Evolutionary conservation across 2,797 vertebrate species (phyloP).

Genomic region (Crax fasciolata): DNA sequence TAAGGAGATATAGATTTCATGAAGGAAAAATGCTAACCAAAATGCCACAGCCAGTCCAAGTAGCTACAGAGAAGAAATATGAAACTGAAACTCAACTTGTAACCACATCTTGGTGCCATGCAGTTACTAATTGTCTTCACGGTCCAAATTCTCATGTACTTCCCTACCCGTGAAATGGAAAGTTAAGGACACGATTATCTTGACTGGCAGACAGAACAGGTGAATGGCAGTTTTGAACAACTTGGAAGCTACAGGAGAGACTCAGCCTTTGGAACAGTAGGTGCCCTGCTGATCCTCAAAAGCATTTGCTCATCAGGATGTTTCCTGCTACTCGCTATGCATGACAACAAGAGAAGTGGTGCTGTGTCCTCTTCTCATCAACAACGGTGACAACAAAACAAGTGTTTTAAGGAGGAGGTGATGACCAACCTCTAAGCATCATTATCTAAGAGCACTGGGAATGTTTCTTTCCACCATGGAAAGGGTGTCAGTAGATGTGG

Average conservation of each 20-base stretch:
- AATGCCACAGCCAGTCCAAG: conserved; percentile 16
- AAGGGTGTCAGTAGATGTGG: not conserved
- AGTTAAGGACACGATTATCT: not conserved
- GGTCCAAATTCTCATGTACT: not conserved
- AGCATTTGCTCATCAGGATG: not conserved
- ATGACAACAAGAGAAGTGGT: not conserved
- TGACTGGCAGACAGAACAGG: conserved; percentile 18
- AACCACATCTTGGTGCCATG: not conserved
- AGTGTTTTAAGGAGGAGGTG: not conserved
- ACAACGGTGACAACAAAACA: not conserved
- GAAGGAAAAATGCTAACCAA: conserved; percentile 24
- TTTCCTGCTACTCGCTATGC: not conserved
- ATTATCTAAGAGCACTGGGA: not conserved
- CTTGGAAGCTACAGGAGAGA: not conserved
- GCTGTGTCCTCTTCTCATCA: not conserved
- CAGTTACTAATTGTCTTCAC: not conserved
- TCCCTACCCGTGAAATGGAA: not conserved
- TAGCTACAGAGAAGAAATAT: not conserved
- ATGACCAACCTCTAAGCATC: not conserved
- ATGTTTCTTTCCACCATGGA: not conserved
- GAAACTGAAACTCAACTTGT: not conserved
- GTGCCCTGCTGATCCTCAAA: not conserved
- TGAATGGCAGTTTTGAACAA: conserved; percentile 5
- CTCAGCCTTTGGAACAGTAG: not conserved
- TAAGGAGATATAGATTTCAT: conserved; percentile 41